Evolutionary conservation across 2,888 invertebrate species (phyloP), one percentile per base, ranked within the genome.

Genomic region (Hylaea fasciaria): DNA sequence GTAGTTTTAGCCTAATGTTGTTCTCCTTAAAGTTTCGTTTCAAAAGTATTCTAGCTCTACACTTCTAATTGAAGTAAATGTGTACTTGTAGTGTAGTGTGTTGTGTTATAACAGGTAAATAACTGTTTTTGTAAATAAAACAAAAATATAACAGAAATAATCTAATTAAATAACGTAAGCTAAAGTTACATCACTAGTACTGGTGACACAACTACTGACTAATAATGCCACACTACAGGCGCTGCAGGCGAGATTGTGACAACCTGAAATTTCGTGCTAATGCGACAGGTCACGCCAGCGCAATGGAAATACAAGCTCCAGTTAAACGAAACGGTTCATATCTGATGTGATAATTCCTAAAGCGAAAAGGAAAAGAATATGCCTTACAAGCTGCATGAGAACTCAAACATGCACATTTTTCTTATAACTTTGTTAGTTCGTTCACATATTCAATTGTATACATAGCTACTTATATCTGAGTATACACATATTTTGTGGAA

Each of bases 201-300:
- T n/a, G n/a, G 65, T 62, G 37, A 43, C 41, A 10, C 10, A 7
- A 10, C 10, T 32, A 32, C 32, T 32, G 12, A 62, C 50, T 62
- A 64, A 58, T 68, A 65, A 66, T 60, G 62, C 65, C 29, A 61
- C 48, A 40, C 40, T 32, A 32, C 32, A 32, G 32, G 32, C 9
- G 32, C 32, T 35, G 35, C 17, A 43, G 56, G 53, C 61, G 56
- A 43, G 54, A 54, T 64, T 65, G 62, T 64, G 65, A 66, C 60
- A 62, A 59, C 52, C 60, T 64, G 58, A 62, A 59, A 62, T 64
- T 62, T 63, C 48, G 43, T 28, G 48, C 49, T 67, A 64, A 67
- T 65, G 64, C 62, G 52, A 40, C 65, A 43, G 49, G 66, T 69
- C 66, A 71, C 68, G 65, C 45, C 62, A 70, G 44, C 63, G 44